Evolutionary conservation across 2,113 vertebrate genomes (phyloP), one percentile per base, ranked within the genome.

Genomic region (Sceloporus undulatus): DNA sequence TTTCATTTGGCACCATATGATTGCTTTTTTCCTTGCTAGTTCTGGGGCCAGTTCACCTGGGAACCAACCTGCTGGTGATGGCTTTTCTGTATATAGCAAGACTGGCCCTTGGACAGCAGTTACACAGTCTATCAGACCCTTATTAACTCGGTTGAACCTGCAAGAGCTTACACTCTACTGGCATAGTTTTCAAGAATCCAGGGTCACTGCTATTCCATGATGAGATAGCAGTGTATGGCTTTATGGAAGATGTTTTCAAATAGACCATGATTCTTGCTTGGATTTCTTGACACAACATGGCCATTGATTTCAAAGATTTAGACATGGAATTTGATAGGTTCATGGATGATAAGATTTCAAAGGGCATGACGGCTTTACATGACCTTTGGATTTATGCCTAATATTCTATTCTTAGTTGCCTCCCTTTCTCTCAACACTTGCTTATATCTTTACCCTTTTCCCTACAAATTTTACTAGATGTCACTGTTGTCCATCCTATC

Each of bases 401-500:
- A 87, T 9, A 80, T 54, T 77, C 73, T 65, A n/a, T 82, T 82
- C 68, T 34, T 29, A 76, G 65, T 38, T 38, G 25, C 66, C 25
- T 73, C 27, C 19, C 27, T 11, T 7, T 42, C 19, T 71, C 77
- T n/a, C 7, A 77, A 66, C n/a, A 16, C 73, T 19, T 52, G 73
- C 73, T 40, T 40, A 27, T 19, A 27, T 70, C 16, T 68, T 68
- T 83, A 27, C n/a, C 68, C 14, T 6, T 34, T 3, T 66, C 9
- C 5, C 62, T 62, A 2, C 0, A 1, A 14, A 0, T 0, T 48
- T 81, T 86, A 70, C 89, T 93, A 91, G 94, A 90, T 95, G 93
- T 79, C 89, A 23, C 92, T 94, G 87, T 95, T 91, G 84, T 83
- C 54, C 66, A 29, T 34, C 54, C 27, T 5, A 94, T 94, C 7